Evolutionary conservation across 1,140 invertebrate species (phyloP).

Genomic region (Neodiprion virginianus): DNA sequence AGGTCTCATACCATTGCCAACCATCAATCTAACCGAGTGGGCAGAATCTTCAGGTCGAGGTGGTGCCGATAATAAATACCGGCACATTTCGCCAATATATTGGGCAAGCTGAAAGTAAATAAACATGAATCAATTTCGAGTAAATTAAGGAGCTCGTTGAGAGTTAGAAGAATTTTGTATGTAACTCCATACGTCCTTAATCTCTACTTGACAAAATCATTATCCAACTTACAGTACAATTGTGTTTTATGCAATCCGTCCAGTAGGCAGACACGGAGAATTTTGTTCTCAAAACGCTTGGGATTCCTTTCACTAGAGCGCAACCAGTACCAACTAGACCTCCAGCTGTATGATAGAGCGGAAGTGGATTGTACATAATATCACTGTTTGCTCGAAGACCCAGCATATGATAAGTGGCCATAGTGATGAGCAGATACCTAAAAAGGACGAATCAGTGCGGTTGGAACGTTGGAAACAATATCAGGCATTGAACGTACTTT

Average conservation of each 20-base stretch:
- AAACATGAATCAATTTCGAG: not conserved
- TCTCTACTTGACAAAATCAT: not conserved
- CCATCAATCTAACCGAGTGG: conserved; percentile 57
- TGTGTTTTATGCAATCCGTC: conserved; percentile 75
- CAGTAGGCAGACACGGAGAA: conserved; percentile 82
- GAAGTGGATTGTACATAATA: conserved; percentile 70
- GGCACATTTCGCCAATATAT: conserved; percentile 84
- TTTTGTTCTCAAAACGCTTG: conserved; percentile 71
- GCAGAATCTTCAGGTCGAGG: conserved; percentile 55
- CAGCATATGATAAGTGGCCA: conserved; percentile 54
- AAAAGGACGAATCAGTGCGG: conserved; percentile 22
- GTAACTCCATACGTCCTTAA: not conserved
- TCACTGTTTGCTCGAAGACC: conserved; percentile 52
- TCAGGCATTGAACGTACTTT: not conserved
- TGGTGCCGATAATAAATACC: conserved; percentile 75
- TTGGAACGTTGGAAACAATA: conserved; percentile 18
- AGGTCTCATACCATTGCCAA: conserved; percentile 60
- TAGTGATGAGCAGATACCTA: conserved; percentile 57
- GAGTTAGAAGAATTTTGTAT: not conserved
- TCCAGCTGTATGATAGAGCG: conserved; percentile 75
- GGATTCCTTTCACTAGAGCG: conserved; percentile 68
- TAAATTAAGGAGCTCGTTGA: not conserved
- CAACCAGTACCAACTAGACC: conserved; percentile 70
- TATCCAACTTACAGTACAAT: conserved; percentile 69
- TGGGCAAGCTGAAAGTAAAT: conserved; percentile 66